Evolutionary conservation across 2,113 vertebrate genomes (phyloP).

Genomic region (Varanus salvator): DNA sequence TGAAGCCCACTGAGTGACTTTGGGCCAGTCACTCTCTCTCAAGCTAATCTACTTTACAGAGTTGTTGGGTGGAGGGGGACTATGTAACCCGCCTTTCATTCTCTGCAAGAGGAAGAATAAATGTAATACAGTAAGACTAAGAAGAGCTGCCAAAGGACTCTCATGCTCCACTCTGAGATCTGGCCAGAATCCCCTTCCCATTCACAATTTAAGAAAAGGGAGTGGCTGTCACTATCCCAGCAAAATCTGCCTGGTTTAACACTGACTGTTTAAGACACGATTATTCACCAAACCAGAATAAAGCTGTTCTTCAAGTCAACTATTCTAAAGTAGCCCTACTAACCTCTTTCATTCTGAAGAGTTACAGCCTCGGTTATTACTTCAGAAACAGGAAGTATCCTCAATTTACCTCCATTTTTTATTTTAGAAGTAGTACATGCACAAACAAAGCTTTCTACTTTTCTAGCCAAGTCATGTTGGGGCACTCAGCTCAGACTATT

Average conservation of each 20-base stretch:
- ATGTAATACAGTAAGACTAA: no score
- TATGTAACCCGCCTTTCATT: no score
- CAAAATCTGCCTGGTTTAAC: background rate
- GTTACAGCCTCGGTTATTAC: background rate
- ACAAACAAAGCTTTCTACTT: background rate
- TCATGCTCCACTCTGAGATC: background rate
- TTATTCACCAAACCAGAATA: background rate
- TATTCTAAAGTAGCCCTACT: background rate
- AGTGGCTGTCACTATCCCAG: background rate
- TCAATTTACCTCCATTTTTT: background rate
- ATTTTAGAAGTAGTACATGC: background rate
- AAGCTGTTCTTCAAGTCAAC: background rate
- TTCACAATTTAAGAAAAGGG: background rate
- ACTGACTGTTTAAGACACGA: background rate
- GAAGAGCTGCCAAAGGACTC: no score
- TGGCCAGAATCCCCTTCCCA: background rate
- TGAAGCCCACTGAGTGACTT: no score
- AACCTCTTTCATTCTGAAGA: background rate
- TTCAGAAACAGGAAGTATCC: conserved; percentile 1
- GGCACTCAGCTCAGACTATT: background rate
- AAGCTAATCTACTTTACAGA: no score
- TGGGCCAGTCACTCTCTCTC: no score
- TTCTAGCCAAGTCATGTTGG: background rate
- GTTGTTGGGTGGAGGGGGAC: no score
- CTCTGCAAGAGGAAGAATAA: no score